Conservation (phyloP, 2,113 vertebrate species). For the Corydoras sp. region DNA sequence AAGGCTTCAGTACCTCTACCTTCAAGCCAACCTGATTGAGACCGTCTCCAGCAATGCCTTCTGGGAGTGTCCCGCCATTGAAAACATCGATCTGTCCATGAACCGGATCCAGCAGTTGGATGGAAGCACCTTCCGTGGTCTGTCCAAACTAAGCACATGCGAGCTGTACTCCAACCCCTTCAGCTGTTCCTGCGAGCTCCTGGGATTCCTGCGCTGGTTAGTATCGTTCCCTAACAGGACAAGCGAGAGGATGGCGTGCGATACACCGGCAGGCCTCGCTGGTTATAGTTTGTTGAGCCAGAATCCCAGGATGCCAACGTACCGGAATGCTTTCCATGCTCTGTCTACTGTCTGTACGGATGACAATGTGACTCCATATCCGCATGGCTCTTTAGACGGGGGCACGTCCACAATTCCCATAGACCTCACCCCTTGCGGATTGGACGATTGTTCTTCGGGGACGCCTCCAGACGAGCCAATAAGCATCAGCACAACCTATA, state of each 20-base stretch:
- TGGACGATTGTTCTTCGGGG: constrained; percentile 87
- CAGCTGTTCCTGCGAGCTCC: constrained; percentile 91
- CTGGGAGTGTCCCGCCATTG: constrained; percentile 91
- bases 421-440: constrained; percentile 74
- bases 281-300: constrained; percentile 91
- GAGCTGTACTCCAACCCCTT: constrained; percentile 98
- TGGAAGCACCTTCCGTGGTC: constrained; percentile 78
- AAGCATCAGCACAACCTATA: constrained; percentile 69
- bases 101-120: constrained; percentile 94
- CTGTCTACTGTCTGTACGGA: constrained; percentile 82
- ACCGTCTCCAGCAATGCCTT: constrained; percentile 88
- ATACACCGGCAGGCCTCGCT: constrained; percentile 79
- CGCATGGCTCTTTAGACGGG: constrained; percentile 54
- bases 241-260: constrained; percentile 90
- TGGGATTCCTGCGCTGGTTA: constrained; percentile 92
- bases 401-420: constrained; percentile 61
- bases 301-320: constrained; percentile 73
- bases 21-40: constrained; percentile 97
- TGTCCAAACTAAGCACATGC: constrained; percentile 84
- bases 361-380: constrained; percentile 68
- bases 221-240: constrained; percentile 85
- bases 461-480: constrained; percentile 74
- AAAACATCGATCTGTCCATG: constrained; percentile 98
- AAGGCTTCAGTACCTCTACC: constrained; percentile 96
- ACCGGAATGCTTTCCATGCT: constrained; percentile 80